Evolutionary conservation across 2,888 invertebrate genomes (phyloP).

Genomic region (Drosophila atroscutellata): DNA sequence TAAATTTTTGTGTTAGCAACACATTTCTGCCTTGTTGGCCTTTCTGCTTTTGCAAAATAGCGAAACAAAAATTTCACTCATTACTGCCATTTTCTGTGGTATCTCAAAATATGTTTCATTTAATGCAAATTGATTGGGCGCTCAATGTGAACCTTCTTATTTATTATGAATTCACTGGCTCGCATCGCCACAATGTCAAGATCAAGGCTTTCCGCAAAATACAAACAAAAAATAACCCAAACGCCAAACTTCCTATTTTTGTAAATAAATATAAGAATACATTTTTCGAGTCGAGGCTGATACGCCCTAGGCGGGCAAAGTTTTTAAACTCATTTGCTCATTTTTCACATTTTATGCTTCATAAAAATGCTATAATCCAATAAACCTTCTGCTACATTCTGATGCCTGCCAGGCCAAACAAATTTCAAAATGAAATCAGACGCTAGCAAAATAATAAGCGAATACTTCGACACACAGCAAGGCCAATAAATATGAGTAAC

Average conservation of each 20-base stretch:
- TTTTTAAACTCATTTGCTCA: constrained; percentile 76
- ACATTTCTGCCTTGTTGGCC: constrained; percentile 23
- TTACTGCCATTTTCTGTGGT: constrained; percentile 21
- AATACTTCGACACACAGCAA: constrained; percentile 49
- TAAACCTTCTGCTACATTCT: constrained; percentile 62
- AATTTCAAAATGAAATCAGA: constrained; percentile 46
- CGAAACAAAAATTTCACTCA: constrained; percentile 46
- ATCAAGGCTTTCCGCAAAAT: constrained; percentile 31
- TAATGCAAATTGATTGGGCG: constrained; percentile 80
- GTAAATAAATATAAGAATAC: constrained; percentile 14
- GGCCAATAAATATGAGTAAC: constrained; percentile 37
- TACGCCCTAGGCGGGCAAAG: constrained; percentile 25
- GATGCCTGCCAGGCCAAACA: constrained; percentile 22
- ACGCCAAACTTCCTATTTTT: constrained; percentile 13
- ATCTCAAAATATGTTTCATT: constrained; percentile 63
- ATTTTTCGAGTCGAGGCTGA: constrained; percentile 1
- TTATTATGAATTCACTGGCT: constrained; percentile 59
- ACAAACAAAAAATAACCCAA: constrained; percentile 7
- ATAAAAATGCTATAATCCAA: constrained; percentile 71
- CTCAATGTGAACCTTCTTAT: constrained; percentile 65
- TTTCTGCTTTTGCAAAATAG: constrained; percentile 40
- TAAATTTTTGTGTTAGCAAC: constrained; percentile 66
- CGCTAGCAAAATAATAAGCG: constrained; percentile 44
- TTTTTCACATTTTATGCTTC: constrained; percentile 72
- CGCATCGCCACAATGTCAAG: constrained; percentile 55